These are phyloP conservation scores for Encarsia formosa DNA, from an alignment of 2,888 invertebrate species.

Conservation along the genomic window DNA sequence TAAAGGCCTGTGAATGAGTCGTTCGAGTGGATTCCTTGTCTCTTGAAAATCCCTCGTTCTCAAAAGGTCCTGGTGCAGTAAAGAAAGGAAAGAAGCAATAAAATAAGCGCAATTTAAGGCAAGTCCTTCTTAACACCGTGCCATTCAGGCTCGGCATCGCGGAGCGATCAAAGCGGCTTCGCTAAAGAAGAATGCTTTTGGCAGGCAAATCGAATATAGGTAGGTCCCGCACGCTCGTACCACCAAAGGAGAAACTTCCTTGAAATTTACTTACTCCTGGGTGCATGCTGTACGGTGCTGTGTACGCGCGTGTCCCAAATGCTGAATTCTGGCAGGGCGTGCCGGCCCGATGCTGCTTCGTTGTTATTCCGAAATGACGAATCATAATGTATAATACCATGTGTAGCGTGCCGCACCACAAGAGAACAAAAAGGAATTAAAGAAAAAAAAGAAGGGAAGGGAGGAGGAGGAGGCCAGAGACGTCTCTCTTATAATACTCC, in stretches of 20 bases:
- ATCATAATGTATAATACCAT: constrained; percentile 46
- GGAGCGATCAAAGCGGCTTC: too few species aligned
- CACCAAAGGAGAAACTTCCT: constrained; percentile 1
- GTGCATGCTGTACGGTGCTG: constrained; percentile 5
- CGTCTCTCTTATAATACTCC: constrained; percentile 7
- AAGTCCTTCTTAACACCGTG: too few species aligned
- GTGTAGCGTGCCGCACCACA: neutral
- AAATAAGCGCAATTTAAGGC: too few species aligned
- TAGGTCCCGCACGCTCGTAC: neutral
- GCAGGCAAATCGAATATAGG: neutral
- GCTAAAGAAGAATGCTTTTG: too few species aligned
- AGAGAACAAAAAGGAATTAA: neutral
- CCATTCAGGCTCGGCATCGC: too few species aligned
- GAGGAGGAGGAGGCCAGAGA: constrained; percentile 24
- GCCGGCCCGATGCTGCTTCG: constrained; percentile 38
- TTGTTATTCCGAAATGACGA: constrained; percentile 51
- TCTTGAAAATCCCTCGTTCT: too few species aligned
- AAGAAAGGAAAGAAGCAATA: too few species aligned
- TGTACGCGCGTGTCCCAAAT: constrained; percentile 48
- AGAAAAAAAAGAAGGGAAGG: constrained; percentile 22
- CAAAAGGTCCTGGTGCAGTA: too few species aligned
- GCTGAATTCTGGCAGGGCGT: constrained; percentile 46
- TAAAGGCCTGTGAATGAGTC: too few species aligned
- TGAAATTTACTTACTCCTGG: constrained; percentile 1
- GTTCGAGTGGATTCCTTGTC: too few species aligned